Conservation (phyloP, 2,888 invertebrate genomes). For the Lasiommata megera region DNA sequence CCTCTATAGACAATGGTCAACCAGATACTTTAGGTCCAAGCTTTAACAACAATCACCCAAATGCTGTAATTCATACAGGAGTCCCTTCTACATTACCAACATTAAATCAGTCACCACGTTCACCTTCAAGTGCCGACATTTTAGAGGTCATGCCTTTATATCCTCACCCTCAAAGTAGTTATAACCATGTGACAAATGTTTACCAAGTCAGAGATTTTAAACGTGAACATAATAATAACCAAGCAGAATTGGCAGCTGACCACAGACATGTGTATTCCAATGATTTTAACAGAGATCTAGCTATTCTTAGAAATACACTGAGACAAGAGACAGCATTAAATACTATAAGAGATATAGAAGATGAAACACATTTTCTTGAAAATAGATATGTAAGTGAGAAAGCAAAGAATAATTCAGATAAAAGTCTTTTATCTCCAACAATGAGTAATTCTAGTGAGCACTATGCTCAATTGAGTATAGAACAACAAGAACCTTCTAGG, state of each 20-base stretch:
- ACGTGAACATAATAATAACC: slow-evolving; percentile 76
- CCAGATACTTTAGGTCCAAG: slow-evolving; percentile 46
- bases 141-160: slow-evolving; percentile 79
- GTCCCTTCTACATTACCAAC: slow-evolving; percentile 46
- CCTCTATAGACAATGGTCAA: slow-evolving; percentile 69
- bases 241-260: slow-evolving; percentile 50
- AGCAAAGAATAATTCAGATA: slow-evolving; percentile 26
- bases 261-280: slow-evolving; percentile 64
- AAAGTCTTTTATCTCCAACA: slow-evolving; percentile 62
- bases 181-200: slow-evolving; percentile 75
- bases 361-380: slow-evolving; percentile 62
- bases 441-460: slow-evolving; percentile 71
- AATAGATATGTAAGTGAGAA: slow-evolving; percentile 58
- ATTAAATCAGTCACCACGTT: slow-evolving; percentile 64
- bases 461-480: slow-evolving; percentile 68
- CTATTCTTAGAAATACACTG: slow-evolving; percentile 61
- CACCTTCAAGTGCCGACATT: slow-evolving; percentile 79
- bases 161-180: slow-evolving; percentile 58
- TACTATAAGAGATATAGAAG: slow-evolving; percentile 66
- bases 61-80: slow-evolving; percentile 40
- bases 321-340: slow-evolving; percentile 59
- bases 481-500: slow-evolving; percentile 59
- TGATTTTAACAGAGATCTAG: slow-evolving; percentile 70
- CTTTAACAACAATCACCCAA: slow-evolving; percentile 50
- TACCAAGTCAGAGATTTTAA: slow-evolving; percentile 81